Evolutionary conservation across 2,888 invertebrate species (phyloP).

Genomic region (Drosophila borborema): DNA sequence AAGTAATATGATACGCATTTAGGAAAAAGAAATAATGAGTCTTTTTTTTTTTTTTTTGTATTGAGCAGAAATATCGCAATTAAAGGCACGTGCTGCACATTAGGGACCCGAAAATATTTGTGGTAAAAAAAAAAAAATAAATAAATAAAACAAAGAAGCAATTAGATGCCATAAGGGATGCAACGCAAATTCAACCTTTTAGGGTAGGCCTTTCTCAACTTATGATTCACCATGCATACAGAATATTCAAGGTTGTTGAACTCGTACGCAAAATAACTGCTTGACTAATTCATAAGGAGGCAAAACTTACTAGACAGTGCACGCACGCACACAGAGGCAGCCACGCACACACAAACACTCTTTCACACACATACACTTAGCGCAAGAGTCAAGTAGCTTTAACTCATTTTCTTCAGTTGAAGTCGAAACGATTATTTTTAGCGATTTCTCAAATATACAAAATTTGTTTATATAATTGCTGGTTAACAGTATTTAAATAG

Average conservation of each 20-base stretch:
- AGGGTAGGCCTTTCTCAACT: slow-evolving; percentile 25
- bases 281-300: slow-evolving; percentile 46
- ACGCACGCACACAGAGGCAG: background rate
- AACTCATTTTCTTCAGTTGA: background rate
- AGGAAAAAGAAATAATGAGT: too few relatives aligned
- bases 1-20: background rate
- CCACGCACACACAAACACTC: slow-evolving; percentile 14
- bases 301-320: slow-evolving; percentile 21
- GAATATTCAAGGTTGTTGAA: slow-evolving; percentile 29
- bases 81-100: slow-evolving; percentile 59
- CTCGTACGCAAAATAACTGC: slow-evolving; percentile 27
- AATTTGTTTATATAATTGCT: background rate
- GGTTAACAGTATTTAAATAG: background rate
- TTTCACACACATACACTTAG: slow-evolving; percentile 8
- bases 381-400: background rate
- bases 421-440: background rate
- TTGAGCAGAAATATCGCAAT: slow-evolving; percentile 36
- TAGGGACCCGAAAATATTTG: slow-evolving; percentile 31
- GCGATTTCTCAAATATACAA: background rate
- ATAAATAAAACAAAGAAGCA: background rate
- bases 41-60: too few relatives aligned
- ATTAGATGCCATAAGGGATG: slow-evolving; percentile 38
- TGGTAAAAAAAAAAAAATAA: slow-evolving; percentile 11
- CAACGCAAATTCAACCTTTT: slow-evolving; percentile 19
- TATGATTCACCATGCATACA: slow-evolving; percentile 37